Conservation (phyloP, 2,113 vertebrate genomes). For the Gallinago media region DNA sequence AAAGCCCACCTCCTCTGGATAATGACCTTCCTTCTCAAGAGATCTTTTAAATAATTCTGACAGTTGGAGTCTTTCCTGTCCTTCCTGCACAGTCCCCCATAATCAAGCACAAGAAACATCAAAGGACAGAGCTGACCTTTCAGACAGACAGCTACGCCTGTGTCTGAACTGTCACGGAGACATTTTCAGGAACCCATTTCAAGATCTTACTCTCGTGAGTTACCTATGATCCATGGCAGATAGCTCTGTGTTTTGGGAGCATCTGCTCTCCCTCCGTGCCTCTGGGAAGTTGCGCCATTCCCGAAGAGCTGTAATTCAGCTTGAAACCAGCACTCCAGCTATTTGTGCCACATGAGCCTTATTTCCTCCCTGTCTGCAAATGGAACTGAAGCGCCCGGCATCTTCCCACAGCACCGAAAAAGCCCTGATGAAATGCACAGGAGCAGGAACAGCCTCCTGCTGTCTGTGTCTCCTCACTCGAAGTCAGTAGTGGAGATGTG, state of each 20-base stretch:
- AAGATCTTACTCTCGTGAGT: background rate
- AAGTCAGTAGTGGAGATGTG: background rate
- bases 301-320: background rate
- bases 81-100: background rate
- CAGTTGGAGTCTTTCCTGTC: background rate
- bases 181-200: background rate
- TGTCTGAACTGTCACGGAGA: background rate
- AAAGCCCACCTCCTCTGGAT: background rate
- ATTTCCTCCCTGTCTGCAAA: background rate
- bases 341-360: background rate
- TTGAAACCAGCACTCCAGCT: background rate
- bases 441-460: background rate
- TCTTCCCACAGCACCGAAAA: background rate
- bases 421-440: background rate
- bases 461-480: background rate
- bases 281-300: background rate
- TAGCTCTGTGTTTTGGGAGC: background rate
- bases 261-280: background rate
- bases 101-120: background rate
- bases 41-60: background rate
- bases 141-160: background rate
- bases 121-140: background rate
- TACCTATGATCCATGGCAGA: background rate
- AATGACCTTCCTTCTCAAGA: background rate
- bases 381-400: background rate